Evolutionary conservation across 1,140 invertebrate species (phyloP).

Genomic region (Drosophila miranda): DNA sequence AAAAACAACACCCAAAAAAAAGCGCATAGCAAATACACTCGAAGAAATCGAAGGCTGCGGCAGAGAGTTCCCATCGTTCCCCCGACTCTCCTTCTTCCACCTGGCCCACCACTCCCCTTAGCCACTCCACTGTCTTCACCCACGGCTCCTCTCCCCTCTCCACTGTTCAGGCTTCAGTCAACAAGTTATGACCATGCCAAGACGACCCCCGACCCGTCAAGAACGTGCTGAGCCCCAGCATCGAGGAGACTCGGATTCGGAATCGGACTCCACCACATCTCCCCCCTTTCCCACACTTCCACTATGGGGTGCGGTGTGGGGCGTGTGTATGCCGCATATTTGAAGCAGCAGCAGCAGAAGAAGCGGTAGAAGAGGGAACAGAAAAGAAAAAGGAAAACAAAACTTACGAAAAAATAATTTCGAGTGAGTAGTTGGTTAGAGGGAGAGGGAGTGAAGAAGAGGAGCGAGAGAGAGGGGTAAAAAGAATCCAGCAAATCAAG

Average conservation of each 20-base stretch:
- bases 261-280: slow-evolving; percentile 1
- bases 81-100: slow-evolving; percentile 14
- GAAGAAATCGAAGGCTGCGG: slow-evolving; percentile 60
- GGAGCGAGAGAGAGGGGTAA: slow-evolving; percentile 30
- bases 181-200: slow-evolving; percentile 64
- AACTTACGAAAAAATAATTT: slow-evolving; percentile 71
- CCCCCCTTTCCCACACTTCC: slow-evolving; percentile 20
- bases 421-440: slow-evolving; percentile 41
- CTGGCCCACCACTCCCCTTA: neutral
- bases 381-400: slow-evolving; percentile 49
- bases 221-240: slow-evolving; percentile 42
- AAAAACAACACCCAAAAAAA: neutral
- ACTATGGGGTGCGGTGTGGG: slow-evolving; percentile 44
- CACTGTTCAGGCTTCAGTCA: slow-evolving; percentile 9
- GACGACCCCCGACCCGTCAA: slow-evolving; percentile 58
- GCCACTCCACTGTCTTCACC: slow-evolving; percentile 5
- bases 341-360: slow-evolving; percentile 44
- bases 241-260: slow-evolving; percentile 5
- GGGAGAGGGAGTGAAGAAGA: slow-evolving; percentile 10
- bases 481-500: slow-evolving; percentile 81
- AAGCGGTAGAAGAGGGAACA: slow-evolving; percentile 28
- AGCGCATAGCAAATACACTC: slow-evolving; percentile 56
- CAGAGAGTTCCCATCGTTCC: slow-evolving; percentile 43
- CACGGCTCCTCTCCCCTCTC: neutral
- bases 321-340: slow-evolving; percentile 51